Evolutionary conservation across 2,113 vertebrate species (phyloP).

Genomic region (Oreocharis arfaki): DNA sequence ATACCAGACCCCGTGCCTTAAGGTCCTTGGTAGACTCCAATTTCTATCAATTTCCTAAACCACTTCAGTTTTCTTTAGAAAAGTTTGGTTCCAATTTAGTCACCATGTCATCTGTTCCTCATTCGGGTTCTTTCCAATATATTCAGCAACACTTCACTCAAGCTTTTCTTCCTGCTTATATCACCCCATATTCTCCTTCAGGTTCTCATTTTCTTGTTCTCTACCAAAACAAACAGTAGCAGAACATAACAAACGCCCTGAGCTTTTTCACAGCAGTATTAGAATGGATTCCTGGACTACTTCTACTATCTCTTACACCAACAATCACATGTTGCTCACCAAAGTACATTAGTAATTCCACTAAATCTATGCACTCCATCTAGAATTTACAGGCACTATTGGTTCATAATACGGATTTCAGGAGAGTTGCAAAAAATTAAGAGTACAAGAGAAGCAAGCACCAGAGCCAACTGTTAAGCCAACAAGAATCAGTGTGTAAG

Average conservation of each 20-base stretch:
- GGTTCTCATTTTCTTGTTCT: background rate
- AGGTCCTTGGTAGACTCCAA: background rate
- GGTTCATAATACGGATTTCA: background rate
- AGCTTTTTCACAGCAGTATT: background rate
- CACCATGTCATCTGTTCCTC: background rate
- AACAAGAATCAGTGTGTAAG: background rate
- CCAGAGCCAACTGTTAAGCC: background rate
- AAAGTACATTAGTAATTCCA: background rate
- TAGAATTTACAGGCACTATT: background rate
- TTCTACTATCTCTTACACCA: background rate
- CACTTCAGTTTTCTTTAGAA: background rate
- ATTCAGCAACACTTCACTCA: background rate
- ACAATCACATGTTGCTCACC: background rate
- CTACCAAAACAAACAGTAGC: background rate
- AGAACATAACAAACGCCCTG: background rate
- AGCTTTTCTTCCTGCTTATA: background rate
- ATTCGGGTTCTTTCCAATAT: background rate
- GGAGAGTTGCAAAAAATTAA: background rate
- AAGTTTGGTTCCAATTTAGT: background rate
- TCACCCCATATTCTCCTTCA: background rate
- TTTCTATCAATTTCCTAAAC: background rate
- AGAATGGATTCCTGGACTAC: background rate
- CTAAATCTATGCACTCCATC: background rate
- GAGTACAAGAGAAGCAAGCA: background rate
- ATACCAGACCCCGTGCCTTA: background rate